A percentile compares a stretch with the other conserved stretches of the same genome.
Conservation (phyloP, 2,888 invertebrate genomes). For the Antheraea assamensis region DNA sequence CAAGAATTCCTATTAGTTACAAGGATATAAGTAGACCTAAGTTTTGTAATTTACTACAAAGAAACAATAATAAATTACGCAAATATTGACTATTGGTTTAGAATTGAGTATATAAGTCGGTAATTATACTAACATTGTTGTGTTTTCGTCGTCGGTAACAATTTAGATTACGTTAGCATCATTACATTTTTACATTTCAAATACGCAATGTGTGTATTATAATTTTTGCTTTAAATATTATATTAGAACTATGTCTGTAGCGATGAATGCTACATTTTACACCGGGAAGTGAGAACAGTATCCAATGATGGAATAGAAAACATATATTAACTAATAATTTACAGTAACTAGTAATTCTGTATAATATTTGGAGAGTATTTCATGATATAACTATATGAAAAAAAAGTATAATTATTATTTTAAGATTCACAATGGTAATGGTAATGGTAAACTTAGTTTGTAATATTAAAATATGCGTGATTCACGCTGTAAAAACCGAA, state of each 20-base stretch:
- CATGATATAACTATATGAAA: background rate
- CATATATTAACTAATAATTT: background rate
- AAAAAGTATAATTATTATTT: background rate
- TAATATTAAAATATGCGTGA: conserved; percentile 46
- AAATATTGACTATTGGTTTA: background rate
- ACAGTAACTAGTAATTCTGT: background rate
- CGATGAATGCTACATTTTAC: background rate
- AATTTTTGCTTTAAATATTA: background rate
- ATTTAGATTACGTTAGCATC: background rate
- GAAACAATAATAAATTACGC: background rate
- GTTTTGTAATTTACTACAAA: background rate
- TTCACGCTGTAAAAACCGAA: conserved; percentile 58
- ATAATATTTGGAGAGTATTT: background rate
- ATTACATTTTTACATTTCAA: background rate
- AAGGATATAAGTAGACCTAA: background rate
- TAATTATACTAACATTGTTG: background rate
- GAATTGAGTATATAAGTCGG: background rate
- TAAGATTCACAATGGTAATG: background rate
- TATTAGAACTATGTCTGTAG: background rate
- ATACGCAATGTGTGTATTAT: background rate
- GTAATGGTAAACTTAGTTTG: background rate
- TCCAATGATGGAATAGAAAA: no score
- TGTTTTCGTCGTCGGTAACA: background rate
- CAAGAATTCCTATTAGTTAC: background rate
- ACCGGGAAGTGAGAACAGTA: no score